Conservation (phyloP, 1,140 invertebrate species). For the Drosophila subobscura region DNA sequence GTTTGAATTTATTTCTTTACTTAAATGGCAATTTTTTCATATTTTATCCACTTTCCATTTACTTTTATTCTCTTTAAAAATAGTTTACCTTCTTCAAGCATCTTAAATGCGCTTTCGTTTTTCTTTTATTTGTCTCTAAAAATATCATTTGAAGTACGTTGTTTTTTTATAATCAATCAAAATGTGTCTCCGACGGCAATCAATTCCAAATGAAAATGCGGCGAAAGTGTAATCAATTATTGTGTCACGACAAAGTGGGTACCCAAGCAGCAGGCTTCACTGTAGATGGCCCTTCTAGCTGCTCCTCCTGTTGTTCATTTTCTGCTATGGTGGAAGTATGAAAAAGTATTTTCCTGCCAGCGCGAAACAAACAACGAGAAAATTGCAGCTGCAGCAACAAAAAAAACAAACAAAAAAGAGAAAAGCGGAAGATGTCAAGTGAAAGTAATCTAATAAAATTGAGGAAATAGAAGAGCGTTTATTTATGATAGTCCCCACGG, state of each 20-base stretch:
- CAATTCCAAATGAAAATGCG: constrained; percentile 33
- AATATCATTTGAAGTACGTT: not conserved
- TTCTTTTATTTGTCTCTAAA: not conserved
- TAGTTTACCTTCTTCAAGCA: no score
- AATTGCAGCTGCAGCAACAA: constrained; percentile 1
- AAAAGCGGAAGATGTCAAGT: constrained; percentile 38
- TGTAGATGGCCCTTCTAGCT: no score
- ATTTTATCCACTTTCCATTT: no score
- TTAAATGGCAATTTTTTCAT: no score
- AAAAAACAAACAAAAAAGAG: not conserved
- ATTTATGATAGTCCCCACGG: constrained; percentile 42
- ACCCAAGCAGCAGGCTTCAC: not conserved
- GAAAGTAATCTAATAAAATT: constrained; percentile 46
- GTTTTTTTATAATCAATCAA: constrained; percentile 35
- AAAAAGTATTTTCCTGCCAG: constrained; percentile 25
- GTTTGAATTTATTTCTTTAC: no score
- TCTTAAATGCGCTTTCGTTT: no score
- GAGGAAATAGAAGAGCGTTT: constrained; percentile 23
- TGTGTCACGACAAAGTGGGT: constrained; percentile 38
- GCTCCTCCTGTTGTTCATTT: not conserved
- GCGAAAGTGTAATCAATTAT: constrained; percentile 48
- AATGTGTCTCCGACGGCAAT: constrained; percentile 38
- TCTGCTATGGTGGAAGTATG: constrained; percentile 31
- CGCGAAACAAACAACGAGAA: constrained; percentile 5
- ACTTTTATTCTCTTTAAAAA: not conserved